A percentile compares a stretch with the other conserved stretches of the same genome.
Conservation (phyloP, 1,140 invertebrate genomes). For the Drosophila pectinifera region DNA sequence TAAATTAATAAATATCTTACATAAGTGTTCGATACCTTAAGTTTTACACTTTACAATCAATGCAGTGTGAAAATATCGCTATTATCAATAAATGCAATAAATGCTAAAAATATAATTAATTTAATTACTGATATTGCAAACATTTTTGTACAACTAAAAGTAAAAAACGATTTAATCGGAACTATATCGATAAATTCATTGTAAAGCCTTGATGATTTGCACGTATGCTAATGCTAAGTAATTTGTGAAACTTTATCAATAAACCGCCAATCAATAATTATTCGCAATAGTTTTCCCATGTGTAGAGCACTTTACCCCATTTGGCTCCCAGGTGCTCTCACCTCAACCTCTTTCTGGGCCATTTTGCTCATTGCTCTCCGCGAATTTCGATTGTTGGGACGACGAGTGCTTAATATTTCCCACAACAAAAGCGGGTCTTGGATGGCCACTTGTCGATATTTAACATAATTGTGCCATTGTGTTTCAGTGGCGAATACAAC, state of each 20-base stretch:
- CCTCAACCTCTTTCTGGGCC: slow-evolving; percentile 26
- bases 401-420: slow-evolving; percentile 72
- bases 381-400: slow-evolving; percentile 50
- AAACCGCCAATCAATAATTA: too few species aligned
- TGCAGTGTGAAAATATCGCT: too few species aligned
- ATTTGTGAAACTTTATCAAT: too few species aligned
- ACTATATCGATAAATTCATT: neutral
- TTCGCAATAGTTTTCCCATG: neutral
- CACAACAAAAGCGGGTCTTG: slow-evolving; percentile 60
- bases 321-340: neutral
- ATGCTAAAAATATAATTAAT: neutral
- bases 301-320: neutral
- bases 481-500: slow-evolving; percentile 11
- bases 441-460: slow-evolving; percentile 77
- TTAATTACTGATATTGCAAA: too few species aligned
- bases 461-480: slow-evolving; percentile 82
- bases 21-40: too few species aligned
- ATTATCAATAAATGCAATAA: too few species aligned
- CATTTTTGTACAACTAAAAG: too few species aligned
- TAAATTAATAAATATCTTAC: too few species aligned
- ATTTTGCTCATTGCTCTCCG: neutral
- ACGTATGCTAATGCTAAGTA: too few species aligned
- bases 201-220: too few species aligned
- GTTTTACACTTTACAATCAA: too few species aligned
- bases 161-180: too few species aligned